These are phyloP conservation scores for Ophioninae sp. DNA, from an alignment of 2,888 invertebrate species.

Conservation along the genomic window DNA sequence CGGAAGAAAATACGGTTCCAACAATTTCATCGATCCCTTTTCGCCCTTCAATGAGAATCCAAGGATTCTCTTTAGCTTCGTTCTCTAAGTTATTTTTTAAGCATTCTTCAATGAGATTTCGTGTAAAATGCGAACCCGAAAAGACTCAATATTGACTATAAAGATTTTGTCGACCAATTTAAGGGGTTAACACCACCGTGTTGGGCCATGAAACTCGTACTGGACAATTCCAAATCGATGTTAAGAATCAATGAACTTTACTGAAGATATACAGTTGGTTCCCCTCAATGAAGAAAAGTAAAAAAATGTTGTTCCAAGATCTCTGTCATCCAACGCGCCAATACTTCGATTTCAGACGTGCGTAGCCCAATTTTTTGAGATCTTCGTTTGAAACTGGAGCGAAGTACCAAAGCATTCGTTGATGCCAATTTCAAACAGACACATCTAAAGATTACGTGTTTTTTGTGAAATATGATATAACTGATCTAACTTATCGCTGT, in stretches of 20 bases:
- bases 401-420: neutral
- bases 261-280: conserved; percentile 33
- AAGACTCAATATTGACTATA: neutral
- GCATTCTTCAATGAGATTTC: neutral
- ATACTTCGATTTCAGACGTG: neutral
- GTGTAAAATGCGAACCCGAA: neutral
- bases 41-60: too few relatives aligned
- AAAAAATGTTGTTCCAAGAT: neutral
- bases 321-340: neutral
- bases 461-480: neutral
- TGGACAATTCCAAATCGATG: neutral
- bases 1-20: neutral
- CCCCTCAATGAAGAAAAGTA: neutral
- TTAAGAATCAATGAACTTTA: conserved; percentile 64
- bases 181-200: neutral
- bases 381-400: neutral
- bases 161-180: neutral
- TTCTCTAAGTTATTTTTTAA: neutral
- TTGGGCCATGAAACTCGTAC: neutral
- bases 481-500: too few relatives aligned
- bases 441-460: neutral
- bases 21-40: neutral
- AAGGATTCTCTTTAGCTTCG: neutral
- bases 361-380: neutral
- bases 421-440: neutral